These are phyloP conservation scores for Polydrusus tereticollis DNA, from an alignment of 2,888 invertebrate genomes.

Conservation along the genomic window DNA sequence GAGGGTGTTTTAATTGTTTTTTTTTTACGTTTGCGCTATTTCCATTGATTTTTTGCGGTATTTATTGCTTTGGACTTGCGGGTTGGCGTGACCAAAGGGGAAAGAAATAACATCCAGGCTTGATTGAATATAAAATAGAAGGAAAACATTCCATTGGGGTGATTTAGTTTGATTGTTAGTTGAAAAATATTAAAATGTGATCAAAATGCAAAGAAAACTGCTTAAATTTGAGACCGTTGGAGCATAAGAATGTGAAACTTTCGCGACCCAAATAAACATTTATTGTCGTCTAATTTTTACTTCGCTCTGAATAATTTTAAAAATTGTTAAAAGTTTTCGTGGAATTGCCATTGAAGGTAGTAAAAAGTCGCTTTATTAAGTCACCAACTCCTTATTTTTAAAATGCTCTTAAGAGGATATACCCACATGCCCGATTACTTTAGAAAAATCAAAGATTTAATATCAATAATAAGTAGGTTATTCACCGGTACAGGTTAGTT, in stretches of 20 bases:
- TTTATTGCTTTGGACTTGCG: background rate
- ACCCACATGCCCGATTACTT: background rate
- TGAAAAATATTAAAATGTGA: too few species aligned
- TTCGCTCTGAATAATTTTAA: constrained; percentile 6
- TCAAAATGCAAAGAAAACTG: background rate
- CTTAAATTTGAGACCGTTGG: background rate
- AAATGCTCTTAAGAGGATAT: constrained; percentile 6
- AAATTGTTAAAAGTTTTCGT: constrained; percentile 17
- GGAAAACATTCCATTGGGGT: too few species aligned
- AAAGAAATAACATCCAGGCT: background rate
- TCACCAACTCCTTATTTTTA: constrained; percentile 1
- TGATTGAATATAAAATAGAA: background rate
- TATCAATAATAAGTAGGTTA: too few species aligned
- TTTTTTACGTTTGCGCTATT: constrained; percentile 8
- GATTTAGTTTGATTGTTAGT: too few species aligned
- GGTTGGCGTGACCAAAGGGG: background rate
- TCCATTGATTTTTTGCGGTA: constrained; percentile 9
- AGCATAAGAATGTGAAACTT: constrained; percentile 4
- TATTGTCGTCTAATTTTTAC: constrained; percentile 22
- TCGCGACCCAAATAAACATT: constrained; percentile 22
- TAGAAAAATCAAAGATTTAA: too few species aligned
- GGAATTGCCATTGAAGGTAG: constrained; percentile 2
- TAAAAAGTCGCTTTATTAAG: constrained; percentile 52
- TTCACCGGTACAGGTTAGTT: too few species aligned
- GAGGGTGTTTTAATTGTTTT: constrained; percentile 1